Evolutionary conservation across 2,888 invertebrate species (phyloP).

Genomic region (Drosophila paucipuncta): DNA sequence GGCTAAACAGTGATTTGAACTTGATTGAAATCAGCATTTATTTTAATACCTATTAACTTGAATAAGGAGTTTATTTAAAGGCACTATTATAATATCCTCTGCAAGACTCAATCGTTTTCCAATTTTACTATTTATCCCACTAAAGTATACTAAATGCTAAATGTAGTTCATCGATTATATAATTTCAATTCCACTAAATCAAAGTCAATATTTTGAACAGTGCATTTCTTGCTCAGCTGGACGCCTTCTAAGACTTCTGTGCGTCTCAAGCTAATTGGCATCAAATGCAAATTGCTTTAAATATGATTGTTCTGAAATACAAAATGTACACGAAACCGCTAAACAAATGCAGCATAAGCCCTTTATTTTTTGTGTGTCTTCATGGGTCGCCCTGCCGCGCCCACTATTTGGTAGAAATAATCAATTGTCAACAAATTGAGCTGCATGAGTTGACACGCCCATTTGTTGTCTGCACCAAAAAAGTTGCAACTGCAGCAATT

Average conservation of each 20-base stretch:
- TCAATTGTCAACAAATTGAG: conserved; percentile 61
- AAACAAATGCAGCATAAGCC: conserved; percentile 75
- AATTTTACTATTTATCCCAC: no score
- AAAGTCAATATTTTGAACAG: background rate
- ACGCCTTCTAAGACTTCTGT: background rate
- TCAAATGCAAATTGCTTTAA: conserved; percentile 18
- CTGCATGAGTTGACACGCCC: conserved; percentile 34
- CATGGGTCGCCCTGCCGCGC: conserved; percentile 26
- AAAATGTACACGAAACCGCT: conserved; percentile 57
- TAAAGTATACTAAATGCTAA: background rate
- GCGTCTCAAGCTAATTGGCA: conserved; percentile 25
- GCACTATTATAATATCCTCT: background rate
- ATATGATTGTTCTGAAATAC: conserved; percentile 20
- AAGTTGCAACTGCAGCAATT: conserved; percentile 63
- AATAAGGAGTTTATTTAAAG: background rate
- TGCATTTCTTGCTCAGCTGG: conserved; percentile 10
- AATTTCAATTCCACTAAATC: background rate
- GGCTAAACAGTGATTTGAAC: background rate
- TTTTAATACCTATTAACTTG: background rate
- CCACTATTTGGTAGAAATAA: conserved; percentile 27
- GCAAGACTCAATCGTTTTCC: background rate
- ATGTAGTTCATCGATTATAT: background rate
- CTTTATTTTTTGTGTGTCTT: conserved; percentile 29
- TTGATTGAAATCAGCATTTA: background rate
- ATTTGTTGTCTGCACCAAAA: conserved; percentile 11